Evolutionary conservation across 2,888 invertebrate genomes (phyloP), one percentile per base, ranked within the genome.

Genomic region (Amorpha juglandis): DNA sequence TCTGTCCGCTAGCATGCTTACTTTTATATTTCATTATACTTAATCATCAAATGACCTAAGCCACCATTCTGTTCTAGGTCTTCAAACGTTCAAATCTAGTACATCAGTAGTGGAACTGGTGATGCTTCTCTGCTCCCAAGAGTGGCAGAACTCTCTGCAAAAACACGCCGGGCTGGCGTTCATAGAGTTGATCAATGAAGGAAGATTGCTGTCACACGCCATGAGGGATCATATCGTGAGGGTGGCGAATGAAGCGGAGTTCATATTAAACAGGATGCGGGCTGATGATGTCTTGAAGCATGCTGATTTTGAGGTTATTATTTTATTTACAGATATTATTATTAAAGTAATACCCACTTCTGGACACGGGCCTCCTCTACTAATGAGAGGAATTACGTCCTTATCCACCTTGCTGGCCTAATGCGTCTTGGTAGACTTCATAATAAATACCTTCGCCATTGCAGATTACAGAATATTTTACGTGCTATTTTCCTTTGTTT

Each of bases 141-240:
- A 99, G 92, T 99, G 99, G 99, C 99, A 99, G 93, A 99, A 99
- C 93, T 99, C 99, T 0, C 93, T 99, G 63, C 99, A 99, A 91
- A 99, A 99, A 92, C 99, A 99, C 90, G 99, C 99, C 0, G 99
- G 99, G 0, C 95, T 99, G 35, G 99, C 99, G 4, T 99, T 99
- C 91, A 99, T 99, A 76, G 99, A 99, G 89, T 95, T 99, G 58
- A 99, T 99, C 80, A 99, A 99, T 83, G 99, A 99, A 93, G 99
- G 99, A 65, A 95, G 99, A 64, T 94, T 99, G 72, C 94, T 99
- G 74, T 99, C 99, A 2, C 99, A 99, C 87, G 99, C 99, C 33
- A 99, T 99, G 96, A 96, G 99, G 80, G 99, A 99, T 90, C 99
- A 99, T 89, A 99, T 99, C 79, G 99, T 99, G 27, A 94, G 99